A percentile compares a stretch with the other conserved stretches of the same genome.
These are phyloP conservation scores for Pachyramphus minor DNA, from an alignment of 2,113 vertebrate species.

Conservation along the genomic window DNA sequence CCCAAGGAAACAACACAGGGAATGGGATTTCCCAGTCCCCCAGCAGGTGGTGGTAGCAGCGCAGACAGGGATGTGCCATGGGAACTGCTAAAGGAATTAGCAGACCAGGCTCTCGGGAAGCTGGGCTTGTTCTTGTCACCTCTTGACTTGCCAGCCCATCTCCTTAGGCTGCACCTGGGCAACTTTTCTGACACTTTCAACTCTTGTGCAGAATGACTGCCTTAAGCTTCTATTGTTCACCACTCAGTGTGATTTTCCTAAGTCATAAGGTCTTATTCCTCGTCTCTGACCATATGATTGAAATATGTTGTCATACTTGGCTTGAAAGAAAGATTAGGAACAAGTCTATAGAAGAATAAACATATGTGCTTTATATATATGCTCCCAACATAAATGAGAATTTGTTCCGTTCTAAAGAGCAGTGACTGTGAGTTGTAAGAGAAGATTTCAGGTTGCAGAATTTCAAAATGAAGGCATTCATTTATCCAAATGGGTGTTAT, in stretches of 20 bases:
- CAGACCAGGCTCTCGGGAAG: not conserved
- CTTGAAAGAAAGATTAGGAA: not conserved
- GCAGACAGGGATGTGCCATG: not conserved
- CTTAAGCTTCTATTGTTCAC: not conserved
- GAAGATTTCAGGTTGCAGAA: not conserved
- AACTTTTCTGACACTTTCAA: not conserved
- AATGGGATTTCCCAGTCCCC: not conserved
- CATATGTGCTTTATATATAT: no score
- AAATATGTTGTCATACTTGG: fast-evolving
- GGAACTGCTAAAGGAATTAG: not conserved
- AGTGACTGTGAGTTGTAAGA: not conserved
- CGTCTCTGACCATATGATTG: not conserved
- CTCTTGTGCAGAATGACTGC: not conserved
- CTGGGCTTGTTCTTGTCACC: not conserved
- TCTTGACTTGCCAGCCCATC: no score
- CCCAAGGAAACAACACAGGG: no score
- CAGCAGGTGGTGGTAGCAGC: slow-evolving; percentile 18
- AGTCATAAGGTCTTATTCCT: not conserved
- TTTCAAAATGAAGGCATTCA: not conserved
- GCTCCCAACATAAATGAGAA: not conserved
- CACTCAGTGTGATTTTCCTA: not conserved
- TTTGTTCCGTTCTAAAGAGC: not conserved
- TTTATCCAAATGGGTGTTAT: not conserved
- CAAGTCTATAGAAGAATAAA: not conserved
- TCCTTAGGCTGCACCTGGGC: fast-evolving